Evolutionary conservation across 2,797 vertebrate genomes (phyloP).

Genomic region (Crypturellus tataupa): DNA sequence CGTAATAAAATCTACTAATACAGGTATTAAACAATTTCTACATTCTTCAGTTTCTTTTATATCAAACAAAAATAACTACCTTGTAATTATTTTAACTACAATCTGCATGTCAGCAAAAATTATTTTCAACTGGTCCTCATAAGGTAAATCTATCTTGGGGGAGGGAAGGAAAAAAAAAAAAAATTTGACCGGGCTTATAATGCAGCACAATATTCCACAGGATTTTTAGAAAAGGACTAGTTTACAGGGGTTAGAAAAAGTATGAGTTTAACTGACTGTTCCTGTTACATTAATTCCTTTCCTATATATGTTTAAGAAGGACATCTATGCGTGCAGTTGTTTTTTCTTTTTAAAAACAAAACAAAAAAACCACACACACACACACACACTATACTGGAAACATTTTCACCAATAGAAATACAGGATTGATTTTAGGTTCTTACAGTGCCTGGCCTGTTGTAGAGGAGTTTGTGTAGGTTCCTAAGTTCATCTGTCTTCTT

Average conservation of each 20-base stretch:
- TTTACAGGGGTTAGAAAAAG: background rate
- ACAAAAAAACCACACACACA: too few relatives aligned
- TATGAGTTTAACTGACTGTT: background rate
- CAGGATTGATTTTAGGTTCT: conserved; percentile 31
- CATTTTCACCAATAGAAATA: background rate
- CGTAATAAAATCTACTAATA: background rate
- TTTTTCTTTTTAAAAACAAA: too few relatives aligned
- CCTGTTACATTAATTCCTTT: background rate
- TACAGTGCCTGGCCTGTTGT: conserved; percentile 95
- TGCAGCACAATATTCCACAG: background rate
- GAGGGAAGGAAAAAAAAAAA: background rate
- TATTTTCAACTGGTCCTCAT: background rate
- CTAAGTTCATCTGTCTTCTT: conserved; percentile 93
- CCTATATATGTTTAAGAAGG: background rate
- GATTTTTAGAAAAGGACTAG: background rate
- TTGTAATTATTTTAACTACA: background rate
- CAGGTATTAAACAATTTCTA: background rate
- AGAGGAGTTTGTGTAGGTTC: conserved; percentile 93
- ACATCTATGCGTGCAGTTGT: background rate
- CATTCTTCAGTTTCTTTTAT: too few relatives aligned
- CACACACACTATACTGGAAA: background rate
- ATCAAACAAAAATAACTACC: background rate
- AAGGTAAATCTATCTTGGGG: background rate
- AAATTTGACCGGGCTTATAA: background rate
- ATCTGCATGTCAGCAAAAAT: background rate